These are phyloP conservation scores for Macquaria australasica DNA, from an alignment of 2,113 vertebrate genomes.

Conservation along the genomic window DNA sequence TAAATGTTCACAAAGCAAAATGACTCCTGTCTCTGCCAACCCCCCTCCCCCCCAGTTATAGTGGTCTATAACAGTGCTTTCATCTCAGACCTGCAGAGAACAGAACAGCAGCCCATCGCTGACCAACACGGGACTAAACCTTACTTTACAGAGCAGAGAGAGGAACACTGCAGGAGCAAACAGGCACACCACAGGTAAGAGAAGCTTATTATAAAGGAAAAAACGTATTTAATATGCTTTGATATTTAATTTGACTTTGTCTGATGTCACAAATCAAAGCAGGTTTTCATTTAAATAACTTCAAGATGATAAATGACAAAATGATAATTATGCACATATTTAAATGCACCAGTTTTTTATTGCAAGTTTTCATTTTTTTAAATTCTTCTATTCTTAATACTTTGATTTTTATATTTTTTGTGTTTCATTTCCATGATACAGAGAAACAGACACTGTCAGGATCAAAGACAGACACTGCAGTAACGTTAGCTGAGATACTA, in stretches of 20 bases:
- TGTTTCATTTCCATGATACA: not conserved
- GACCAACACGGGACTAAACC: not conserved
- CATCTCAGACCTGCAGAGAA: conserved; percentile 53
- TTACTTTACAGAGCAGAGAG: not conserved
- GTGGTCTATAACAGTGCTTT: conserved; percentile 48
- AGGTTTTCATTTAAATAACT: not conserved
- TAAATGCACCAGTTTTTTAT: not conserved
- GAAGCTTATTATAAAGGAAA: not conserved
- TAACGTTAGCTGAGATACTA: not conserved
- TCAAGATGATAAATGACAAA: not conserved
- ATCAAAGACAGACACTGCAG: too few species aligned
- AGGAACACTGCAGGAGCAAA: not conserved
- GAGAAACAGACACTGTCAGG: not conserved
- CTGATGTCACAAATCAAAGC: not conserved
- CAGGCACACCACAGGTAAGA: conserved; percentile 24
- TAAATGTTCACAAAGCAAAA: not conserved
- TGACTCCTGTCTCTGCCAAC: not conserved
- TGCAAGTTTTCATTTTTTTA: not conserved
- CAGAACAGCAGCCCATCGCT: not conserved
- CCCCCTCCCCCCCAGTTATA: not conserved
- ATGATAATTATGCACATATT: not conserved
- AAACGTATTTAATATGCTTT: not conserved
- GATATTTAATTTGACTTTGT: not conserved
- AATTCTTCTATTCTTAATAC: not conserved
- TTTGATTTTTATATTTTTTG: too few species aligned